These are phyloP conservation scores for Drosophila cardini DNA, from an alignment of 1,140 invertebrate genomes.

Conservation along the genomic window DNA sequence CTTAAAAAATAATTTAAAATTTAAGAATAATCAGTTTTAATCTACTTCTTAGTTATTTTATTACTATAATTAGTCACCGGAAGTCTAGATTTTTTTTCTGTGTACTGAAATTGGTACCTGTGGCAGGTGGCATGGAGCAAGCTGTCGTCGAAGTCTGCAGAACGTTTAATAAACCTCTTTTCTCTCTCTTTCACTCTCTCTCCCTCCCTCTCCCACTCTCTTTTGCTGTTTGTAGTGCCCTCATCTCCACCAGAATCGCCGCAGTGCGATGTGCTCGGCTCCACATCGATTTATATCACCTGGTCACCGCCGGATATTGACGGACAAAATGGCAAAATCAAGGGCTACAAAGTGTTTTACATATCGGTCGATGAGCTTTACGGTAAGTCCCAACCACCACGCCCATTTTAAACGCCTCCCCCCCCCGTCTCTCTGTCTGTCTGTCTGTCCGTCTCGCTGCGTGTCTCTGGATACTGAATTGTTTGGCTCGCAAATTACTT, in stretches of 20 bases:
- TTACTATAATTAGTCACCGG: too few relatives aligned
- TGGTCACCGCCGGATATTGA: slow-evolving; percentile 93
- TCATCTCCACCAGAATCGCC: slow-evolving; percentile 92
- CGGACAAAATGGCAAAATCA: slow-evolving; percentile 93
- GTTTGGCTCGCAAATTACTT: slow-evolving; percentile 63
- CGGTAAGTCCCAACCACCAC: slow-evolving; percentile 86
- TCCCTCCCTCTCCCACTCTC: not conserved
- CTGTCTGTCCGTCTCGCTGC: slow-evolving; percentile 5
- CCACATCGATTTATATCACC: slow-evolving; percentile 92
- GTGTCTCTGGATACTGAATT: slow-evolving; percentile 31
- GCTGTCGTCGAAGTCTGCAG: slow-evolving; percentile 24
- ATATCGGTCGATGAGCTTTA: slow-evolving; percentile 89
- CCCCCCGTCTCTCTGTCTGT: slow-evolving; percentile 1
- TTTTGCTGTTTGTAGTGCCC: slow-evolving; percentile 87
- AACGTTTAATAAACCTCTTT: slow-evolving; percentile 66
- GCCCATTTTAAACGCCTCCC: not conserved
- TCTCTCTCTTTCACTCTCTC: not conserved
- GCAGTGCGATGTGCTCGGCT: slow-evolving; percentile 91
- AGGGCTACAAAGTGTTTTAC: slow-evolving; percentile 94
- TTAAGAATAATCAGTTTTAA: too few relatives aligned
- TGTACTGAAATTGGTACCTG: slow-evolving; percentile 1
- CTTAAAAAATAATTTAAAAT: too few relatives aligned
- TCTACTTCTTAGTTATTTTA: too few relatives aligned
- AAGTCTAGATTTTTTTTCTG: too few relatives aligned
- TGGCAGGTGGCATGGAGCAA: slow-evolving; percentile 2